Evolutionary conservation across 2,113 vertebrate genomes (phyloP).

Genomic region (Xenopus tropicalis): UCB_Xtro_10.0 CM004449.2:57688501-57689000

Average conservation of each 20-base stretch:
- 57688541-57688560: no score
- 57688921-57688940: constrained; percentile 60
- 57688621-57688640: background rate
- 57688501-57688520: background rate
- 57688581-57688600: no score
- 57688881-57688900: constrained; percentile 58
- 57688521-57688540: background rate
- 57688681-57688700: constrained; percentile 70
- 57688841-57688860: constrained; percentile 18
- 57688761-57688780: constrained; percentile 66
- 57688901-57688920: constrained; percentile 64
- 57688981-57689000: constrained; percentile 41
- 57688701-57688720: constrained; percentile 56
- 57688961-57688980: constrained; percentile 68
- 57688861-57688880: constrained; percentile 63
- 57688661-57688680: constrained; percentile 69
- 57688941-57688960: constrained; percentile 52
- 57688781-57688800: constrained; percentile 65
- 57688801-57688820: constrained; percentile 66
- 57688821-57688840: constrained; percentile 56
- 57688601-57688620: no score
- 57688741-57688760: constrained; percentile 66
- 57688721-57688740: constrained; percentile 50
- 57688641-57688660: background rate
- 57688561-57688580: no score